Conservation (phyloP, 2,797 vertebrate species). For the Takifugu ocellatus region DNA sequence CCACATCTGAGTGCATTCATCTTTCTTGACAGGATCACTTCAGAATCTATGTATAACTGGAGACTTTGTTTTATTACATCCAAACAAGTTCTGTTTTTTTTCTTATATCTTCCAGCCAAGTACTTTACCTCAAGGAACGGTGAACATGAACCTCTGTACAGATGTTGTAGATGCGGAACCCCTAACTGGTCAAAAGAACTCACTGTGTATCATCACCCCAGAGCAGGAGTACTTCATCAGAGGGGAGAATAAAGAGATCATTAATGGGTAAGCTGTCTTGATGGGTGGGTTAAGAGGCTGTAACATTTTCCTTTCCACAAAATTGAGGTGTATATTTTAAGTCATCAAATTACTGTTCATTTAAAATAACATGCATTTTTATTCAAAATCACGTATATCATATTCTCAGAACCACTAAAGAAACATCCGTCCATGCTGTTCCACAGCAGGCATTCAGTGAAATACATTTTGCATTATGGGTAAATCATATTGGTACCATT, state of each 20-base stretch:
- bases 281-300: neutral
- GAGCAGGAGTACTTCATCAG: conserved; percentile 84
- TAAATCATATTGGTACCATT: too few relatives aligned
- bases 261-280: conserved; percentile 72
- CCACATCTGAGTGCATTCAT: conserved; percentile 6
- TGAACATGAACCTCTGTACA: conserved; percentile 82
- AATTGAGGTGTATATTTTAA: neutral
- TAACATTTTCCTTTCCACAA: neutral
- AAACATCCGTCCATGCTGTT: neutral
- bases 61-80: neutral
- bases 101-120: conserved; percentile 65
- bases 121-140: conserved; percentile 81
- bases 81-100: neutral
- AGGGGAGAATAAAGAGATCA: conserved; percentile 82
- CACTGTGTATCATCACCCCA: conserved; percentile 79
- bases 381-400: too few relatives aligned
- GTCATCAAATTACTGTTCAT: neutral
- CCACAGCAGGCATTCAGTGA: too few relatives aligned
- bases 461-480: too few relatives aligned
- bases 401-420: too few relatives aligned
- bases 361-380: too few relatives aligned
- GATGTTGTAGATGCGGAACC: conserved; percentile 82
- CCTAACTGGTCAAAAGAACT: conserved; percentile 83
- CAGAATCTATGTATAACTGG: too few relatives aligned
- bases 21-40: too few relatives aligned